Conservation (phyloP, 2,888 invertebrate genomes). For the Crematogaster levior region DNA sequence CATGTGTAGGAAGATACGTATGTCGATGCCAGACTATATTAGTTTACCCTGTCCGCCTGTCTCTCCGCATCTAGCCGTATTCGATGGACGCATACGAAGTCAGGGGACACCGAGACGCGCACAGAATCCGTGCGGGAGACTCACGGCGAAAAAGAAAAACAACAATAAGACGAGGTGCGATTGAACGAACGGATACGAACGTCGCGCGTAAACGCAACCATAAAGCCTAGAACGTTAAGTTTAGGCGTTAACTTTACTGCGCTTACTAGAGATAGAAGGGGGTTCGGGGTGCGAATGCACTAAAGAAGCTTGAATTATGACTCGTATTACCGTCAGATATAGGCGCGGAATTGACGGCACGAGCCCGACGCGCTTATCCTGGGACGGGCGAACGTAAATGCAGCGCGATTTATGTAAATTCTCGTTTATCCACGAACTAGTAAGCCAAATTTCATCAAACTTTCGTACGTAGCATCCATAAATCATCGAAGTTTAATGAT, state of each 20-base stretch:
- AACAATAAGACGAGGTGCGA: background rate
- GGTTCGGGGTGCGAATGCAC: constrained; percentile 19
- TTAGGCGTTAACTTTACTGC: constrained; percentile 45
- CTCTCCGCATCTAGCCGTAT: constrained; percentile 11
- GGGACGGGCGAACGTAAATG: background rate
- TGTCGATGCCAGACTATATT: constrained; percentile 4
- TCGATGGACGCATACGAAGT: background rate
- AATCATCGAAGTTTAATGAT: background rate
- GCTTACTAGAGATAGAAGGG: constrained; percentile 17
- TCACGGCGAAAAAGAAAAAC: background rate
- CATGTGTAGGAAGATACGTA: constrained; percentile 7
- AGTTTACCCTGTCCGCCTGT: constrained; percentile 10
- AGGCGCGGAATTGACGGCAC: constrained; percentile 35
- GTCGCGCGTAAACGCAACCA: constrained; percentile 31
- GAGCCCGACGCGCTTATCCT: background rate
- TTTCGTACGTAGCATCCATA: background rate
- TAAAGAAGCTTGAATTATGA: constrained; percentile 52
- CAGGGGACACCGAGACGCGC: constrained; percentile 3
- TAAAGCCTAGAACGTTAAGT: constrained; percentile 31
- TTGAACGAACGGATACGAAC: constrained; percentile 9
- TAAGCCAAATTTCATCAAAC: constrained; percentile 21
- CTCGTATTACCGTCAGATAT: constrained; percentile 41
- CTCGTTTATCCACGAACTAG: constrained; percentile 10
- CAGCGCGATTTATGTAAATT: constrained; percentile 9
- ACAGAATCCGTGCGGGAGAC: constrained; percentile 14